Evolutionary conservation across 2,113 vertebrate species (phyloP).

Genomic region (Pygoscelis adeliae): DNA sequence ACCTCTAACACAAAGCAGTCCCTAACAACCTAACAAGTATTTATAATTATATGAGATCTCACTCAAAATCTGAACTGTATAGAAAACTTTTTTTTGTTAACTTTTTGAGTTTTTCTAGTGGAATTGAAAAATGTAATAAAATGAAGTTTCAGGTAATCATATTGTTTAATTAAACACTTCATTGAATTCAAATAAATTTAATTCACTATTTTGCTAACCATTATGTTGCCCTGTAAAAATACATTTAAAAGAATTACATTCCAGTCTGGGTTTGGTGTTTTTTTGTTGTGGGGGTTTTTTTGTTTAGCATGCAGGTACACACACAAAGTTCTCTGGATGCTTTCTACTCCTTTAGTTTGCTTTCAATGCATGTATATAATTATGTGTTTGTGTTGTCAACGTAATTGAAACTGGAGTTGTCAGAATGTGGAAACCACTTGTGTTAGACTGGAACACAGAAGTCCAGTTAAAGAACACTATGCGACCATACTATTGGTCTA

Average conservation of each 20-base stretch:
- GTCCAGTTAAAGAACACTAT: slow-evolving; percentile 4
- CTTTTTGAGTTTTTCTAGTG: not conserved
- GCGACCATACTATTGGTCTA: not conserved
- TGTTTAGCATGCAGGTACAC: not conserved
- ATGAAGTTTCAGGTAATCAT: not conserved
- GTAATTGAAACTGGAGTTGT: slow-evolving; percentile 67
- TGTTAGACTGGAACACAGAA: slow-evolving; percentile 34
- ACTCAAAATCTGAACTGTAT: not conserved
- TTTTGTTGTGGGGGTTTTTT: not conserved
- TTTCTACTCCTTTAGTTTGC: slow-evolving; percentile 6
- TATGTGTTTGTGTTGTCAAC: slow-evolving; percentile 73
- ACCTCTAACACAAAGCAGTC: not conserved
- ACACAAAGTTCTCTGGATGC: not conserved
- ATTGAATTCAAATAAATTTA: not conserved
- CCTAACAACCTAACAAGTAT: not conserved
- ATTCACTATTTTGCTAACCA: not conserved
- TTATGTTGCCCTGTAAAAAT: not conserved
- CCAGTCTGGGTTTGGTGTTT: not conserved
- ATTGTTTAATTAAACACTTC: not conserved
- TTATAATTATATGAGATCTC: not conserved
- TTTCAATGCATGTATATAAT: slow-evolving; percentile 57
- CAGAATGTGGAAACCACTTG: slow-evolving; percentile 60
- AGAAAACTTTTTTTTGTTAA: not conserved
- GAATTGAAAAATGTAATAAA: not conserved
- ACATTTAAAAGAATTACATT: not conserved